Conservation (phyloP, 2,888 invertebrate species). For the Ellobium chinense region DNA sequence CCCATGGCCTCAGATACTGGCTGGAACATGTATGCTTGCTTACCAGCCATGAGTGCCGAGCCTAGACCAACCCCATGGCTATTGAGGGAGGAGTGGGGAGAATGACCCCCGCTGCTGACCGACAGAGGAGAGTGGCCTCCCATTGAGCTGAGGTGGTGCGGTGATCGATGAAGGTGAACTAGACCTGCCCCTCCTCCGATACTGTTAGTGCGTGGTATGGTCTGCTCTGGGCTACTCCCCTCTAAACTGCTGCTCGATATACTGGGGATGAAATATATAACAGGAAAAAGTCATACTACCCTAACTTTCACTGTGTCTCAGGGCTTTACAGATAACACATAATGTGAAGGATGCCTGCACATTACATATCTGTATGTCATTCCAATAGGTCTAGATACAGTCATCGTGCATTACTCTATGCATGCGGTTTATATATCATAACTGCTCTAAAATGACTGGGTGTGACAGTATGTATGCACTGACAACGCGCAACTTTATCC, state of each 20-base stretch:
- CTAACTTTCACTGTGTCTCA: too few species aligned
- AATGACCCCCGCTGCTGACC: slow-evolving; percentile 20
- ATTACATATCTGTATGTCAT: too few species aligned
- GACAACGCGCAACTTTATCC: too few species aligned
- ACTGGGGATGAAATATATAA: slow-evolving; percentile 32
- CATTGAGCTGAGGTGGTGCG: neutral
- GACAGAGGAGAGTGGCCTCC: slow-evolving; percentile 22
- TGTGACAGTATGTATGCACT: too few species aligned
- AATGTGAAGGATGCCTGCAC: too few species aligned
- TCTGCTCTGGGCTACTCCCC: slow-evolving; percentile 51
- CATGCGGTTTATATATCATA: too few species aligned
- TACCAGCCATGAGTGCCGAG: slow-evolving; percentile 17
- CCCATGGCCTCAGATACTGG: slow-evolving; percentile 24
- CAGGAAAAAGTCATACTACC: too few species aligned
- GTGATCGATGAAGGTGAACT: neutral
- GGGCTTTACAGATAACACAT: too few species aligned
- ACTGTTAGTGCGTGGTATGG: slow-evolving; percentile 38
- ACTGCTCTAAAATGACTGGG: too few species aligned
- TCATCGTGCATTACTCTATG: too few species aligned
- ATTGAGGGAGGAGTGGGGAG: slow-evolving; percentile 25
- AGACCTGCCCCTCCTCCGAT: neutral
- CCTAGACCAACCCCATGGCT: slow-evolving; percentile 12
- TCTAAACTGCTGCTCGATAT: slow-evolving; percentile 54
- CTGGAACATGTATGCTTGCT: slow-evolving; percentile 37
- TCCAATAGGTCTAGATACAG: too few species aligned